Evolutionary conservation across 2,888 invertebrate genomes (phyloP), one percentile per base, ranked within the genome.

Genomic region (Ornithoptera priamus): DNA sequence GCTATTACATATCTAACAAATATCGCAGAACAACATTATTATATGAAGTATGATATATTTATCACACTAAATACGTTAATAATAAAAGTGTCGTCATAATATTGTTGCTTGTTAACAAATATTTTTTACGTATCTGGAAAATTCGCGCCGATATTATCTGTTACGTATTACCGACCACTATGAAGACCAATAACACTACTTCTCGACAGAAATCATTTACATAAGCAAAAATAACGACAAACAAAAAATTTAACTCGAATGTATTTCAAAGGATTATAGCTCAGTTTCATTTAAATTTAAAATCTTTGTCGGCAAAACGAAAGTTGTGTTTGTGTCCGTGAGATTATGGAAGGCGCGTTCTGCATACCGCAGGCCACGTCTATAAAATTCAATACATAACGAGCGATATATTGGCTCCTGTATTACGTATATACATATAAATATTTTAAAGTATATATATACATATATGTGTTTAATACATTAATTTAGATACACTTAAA

Each of bases 301-400:
- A 65, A 65, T 73, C 74, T 78, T 62, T 59, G 74, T 72, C 76
- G 69, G 85, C 77, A 86, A 81, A 81, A 76, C 77, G 77, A 82
- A 81, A 71, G 80, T 82, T 81, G 84, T 79, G 75, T 81, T 82
- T 81, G 82, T 78, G 78, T 78, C 81, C 80, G 68, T 70, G 81
- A 85, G 86, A 88, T 87, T 89, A 88, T 87, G 81, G 87, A 85
- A 88, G 87, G 84, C 85, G 77, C 84, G 88, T 88, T 88, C 88
- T 88, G 87, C 89, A 89, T 89, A 90, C 87, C 87, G 82, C 88
- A 83, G 86, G 87, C 87, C 88, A 83, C 80, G 83, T 81, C 80
- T 82, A 86, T 89, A 89, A 90, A 90, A 86, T 87, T 87, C 85
- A 86, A 86, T 84, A 88, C 86, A 86, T 90, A 87, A 90, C 82